These are phyloP conservation scores for Amblyopsis rosae DNA, from an alignment of 2,113 vertebrate species.

Conservation along the genomic window DNA sequence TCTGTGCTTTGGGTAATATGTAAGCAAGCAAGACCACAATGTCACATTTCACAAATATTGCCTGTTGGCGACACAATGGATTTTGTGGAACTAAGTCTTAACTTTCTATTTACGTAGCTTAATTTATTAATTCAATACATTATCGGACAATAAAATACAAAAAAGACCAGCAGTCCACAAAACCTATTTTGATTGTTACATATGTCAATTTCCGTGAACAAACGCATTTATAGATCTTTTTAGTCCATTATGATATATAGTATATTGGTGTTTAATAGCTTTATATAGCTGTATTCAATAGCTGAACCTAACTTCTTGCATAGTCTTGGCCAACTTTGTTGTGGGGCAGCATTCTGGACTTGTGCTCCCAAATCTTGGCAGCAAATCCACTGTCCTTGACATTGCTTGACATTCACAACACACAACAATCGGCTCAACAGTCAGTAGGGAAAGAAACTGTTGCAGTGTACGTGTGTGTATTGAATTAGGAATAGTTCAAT, in stretches of 20 bases:
- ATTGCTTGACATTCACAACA: slow-evolving; percentile 29
- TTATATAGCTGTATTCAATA: background rate
- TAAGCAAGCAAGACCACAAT: no score
- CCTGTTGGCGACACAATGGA: no score
- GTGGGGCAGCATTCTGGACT: slow-evolving; percentile 27
- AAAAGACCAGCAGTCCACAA: no score
- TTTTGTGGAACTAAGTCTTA: no score
- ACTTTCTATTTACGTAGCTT: no score
- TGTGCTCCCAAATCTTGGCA: slow-evolving; percentile 24
- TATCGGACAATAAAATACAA: no score
- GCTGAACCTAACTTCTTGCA: slow-evolving; percentile 14
- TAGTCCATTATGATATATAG: background rate
- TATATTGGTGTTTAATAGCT: no score
- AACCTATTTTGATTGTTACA: no score
- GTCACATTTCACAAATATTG: no score
- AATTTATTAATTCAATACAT: no score
- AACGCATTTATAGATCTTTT: background rate
- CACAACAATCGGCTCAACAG: slow-evolving; percentile 17
- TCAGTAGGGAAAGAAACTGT: slow-evolving; percentile 18
- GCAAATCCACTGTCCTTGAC: slow-evolving; percentile 19
- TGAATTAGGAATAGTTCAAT: slow-evolving; percentile 19
- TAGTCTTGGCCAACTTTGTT: slow-evolving; percentile 31
- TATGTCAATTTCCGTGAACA: background rate
- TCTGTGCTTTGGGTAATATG: no score
- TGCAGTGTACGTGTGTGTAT: slow-evolving; percentile 14